Evolutionary conservation across 2,888 invertebrate species (phyloP).

Genomic region (Drosophila merina): DNA sequence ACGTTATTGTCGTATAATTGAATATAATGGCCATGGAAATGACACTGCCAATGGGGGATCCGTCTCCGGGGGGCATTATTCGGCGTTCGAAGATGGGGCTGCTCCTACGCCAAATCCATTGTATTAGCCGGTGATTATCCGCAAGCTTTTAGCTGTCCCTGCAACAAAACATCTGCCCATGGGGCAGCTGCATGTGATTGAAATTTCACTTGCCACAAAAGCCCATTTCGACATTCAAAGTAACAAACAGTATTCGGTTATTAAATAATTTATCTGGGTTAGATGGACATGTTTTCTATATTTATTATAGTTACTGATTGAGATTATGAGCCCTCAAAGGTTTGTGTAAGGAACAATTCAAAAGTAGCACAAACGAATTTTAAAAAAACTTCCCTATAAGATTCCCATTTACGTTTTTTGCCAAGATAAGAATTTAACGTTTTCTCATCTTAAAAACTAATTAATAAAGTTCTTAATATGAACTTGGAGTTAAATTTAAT

Average conservation of each 20-base stretch:
- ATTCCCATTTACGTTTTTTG: too few species aligned
- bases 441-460: too few species aligned
- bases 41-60: slow-evolving; percentile 60
- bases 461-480: too few species aligned
- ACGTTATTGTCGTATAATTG: slow-evolving; percentile 79
- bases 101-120: slow-evolving; percentile 43
- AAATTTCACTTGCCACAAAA: background rate
- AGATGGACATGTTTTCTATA: background rate
- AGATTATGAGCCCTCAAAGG: too few species aligned
- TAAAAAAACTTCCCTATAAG: too few species aligned
- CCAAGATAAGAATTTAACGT: too few species aligned
- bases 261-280: background rate
- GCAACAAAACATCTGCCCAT: slow-evolving; percentile 47
- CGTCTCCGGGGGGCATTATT: slow-evolving; percentile 64
- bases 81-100: slow-evolving; percentile 15
- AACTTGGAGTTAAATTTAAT: background rate
- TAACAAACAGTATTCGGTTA: background rate
- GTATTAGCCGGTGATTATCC: slow-evolving; percentile 73
- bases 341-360: too few species aligned
- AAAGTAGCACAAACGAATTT: too few species aligned
- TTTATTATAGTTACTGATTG: background rate
- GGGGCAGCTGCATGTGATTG: slow-evolving; percentile 31
- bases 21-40: slow-evolving; percentile 76
- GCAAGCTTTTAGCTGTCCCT: slow-evolving; percentile 67
- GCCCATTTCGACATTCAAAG: slow-evolving; percentile 6